Base-by-base conservation (phyloP, 1,140 invertebrate species). In the Spodoptera frugiperda region DNA sequence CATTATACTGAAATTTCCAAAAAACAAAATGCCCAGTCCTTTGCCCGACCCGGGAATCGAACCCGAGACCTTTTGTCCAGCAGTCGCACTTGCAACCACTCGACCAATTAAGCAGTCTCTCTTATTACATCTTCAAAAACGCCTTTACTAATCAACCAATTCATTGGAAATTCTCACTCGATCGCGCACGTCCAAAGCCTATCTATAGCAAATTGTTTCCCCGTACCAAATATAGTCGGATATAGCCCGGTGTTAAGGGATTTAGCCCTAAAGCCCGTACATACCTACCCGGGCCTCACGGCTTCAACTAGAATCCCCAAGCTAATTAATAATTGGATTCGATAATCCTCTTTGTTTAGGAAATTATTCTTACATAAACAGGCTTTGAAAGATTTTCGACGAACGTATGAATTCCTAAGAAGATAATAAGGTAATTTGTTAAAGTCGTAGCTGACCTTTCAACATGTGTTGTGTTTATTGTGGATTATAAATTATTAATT, bases 311-410 rank as follows among this genome's bases (percentile, higher is more conserved):
- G 63, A 49, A 67, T 67, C 63, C 61, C 63, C 63, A 49, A 67
- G 63, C 63, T 67, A 67, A 67, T 67, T 67, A 67, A 67, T 67
- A 67, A 67, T 67, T 67, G 44, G 63, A 67, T 67, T 67, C 63
- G 63, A 67, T 67, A 67, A 67, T 67, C 61, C 61, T 21, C 44
- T 67, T 67, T 67, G 63, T 67, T 67, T 48, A 48, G 17, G 19
- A 67, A 67, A 67, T 67, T 48, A 33, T 25, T n/a, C 17, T 25
- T 49, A 67, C 63, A n/a, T 67, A 8, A 67, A 67, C 11, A 19
- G 14, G 8, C 11, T 19, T 63, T n/a, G 15, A 39, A 39, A 39
- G 59, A 15, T 63, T 15, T 5, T 8, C 30, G 21, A 17, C 8
- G 6, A 17, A 63, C 59, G 33, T 46, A 10, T 19, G 25, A 4